Evolutionary conservation across 2,888 invertebrate genomes (phyloP), one percentile per base, ranked within the genome.

Genomic region (Lepeophtheirus nordmannii): DNA sequence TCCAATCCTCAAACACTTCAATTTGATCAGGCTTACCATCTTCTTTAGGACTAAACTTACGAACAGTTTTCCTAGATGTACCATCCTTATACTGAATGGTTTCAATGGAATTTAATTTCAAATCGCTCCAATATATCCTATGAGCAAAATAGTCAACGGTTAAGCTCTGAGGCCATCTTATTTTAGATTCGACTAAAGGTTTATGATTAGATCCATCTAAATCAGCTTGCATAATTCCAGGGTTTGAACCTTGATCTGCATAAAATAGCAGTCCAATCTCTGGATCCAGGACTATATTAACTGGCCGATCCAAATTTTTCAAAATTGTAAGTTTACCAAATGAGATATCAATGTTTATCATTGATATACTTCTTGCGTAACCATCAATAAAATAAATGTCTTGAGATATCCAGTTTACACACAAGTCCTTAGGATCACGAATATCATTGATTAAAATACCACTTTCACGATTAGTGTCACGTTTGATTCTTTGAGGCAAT

Each of bases 91-190:
- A 46, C 17, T 79, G 77, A 63, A 83, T 80, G 57, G 83, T 83
- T 75, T 87, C 86, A 67, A 89, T 80, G 22, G 82, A 81, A 70
- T 81, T 81, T 70, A 82, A 81, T 75, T 87, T 87, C n/a, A 83
- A 82, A 77, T 91, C 91, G 12, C 85, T 82, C 85, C 87, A 88
- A 78, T 89, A 90, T 5, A 91, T 75, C 9, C 89, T 78, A n/a
- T 79, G 77, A 0, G 84, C 83, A 0, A 86, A 82, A 73, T 82
- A 81, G 75, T 87, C 86, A 66, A 89, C 79, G 8, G 88, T 83
- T 59, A 90, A 78, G 70, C 88, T 86, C 7, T 82, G 81, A 0
- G 87, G 87, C 80, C 87, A 86, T 14, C 84, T 80, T 70, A 83
- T 80, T 5, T 79, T 78, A 67, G 78, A 73, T 53, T 73, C 76